These are phyloP conservation scores for Thamnaconus septentrionalis DNA, from an alignment of 2,113 vertebrate species.

Conservation along the genomic window DNA sequence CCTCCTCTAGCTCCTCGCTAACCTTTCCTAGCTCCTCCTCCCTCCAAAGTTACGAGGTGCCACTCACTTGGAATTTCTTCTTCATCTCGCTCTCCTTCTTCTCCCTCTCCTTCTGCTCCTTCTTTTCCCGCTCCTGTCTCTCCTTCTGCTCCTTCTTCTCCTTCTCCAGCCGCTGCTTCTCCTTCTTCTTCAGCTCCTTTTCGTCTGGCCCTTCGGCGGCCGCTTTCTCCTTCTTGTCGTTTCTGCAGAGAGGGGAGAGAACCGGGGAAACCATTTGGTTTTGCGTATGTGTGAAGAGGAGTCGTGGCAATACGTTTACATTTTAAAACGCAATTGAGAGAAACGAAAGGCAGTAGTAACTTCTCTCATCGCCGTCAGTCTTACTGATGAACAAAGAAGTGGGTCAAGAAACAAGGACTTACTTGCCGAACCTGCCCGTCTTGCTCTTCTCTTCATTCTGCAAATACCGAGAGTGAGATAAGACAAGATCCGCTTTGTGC, in stretches of 20 bases:
- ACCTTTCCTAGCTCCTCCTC: constrained; percentile 14
- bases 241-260: constrained; percentile 30
- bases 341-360: not conserved
- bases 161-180: constrained; percentile 73
- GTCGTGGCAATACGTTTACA: not conserved
- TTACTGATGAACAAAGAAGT: constrained; percentile 1
- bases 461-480: constrained; percentile 35
- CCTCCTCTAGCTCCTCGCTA: constrained; percentile 30
- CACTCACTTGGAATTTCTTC: constrained; percentile 71
- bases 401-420: constrained; percentile 35
- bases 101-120: constrained; percentile 67
- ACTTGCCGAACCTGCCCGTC: constrained; percentile 65
- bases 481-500: constrained; percentile 2
- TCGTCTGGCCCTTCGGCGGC: constrained; percentile 51
- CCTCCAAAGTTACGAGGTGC: constrained; percentile 12
- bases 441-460: constrained; percentile 63
- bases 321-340: not conserved
- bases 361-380: not conserved
- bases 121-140: constrained; percentile 63
- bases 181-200: constrained; percentile 75
- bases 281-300: not conserved
- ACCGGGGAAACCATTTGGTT: not conserved
- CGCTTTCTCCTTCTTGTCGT: constrained; percentile 51
- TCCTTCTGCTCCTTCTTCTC: constrained; percentile 74
- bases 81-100: constrained; percentile 63